Evolutionary conservation across 2,888 invertebrate genomes (phyloP).

Genomic region (Morpho achilles): DNA sequence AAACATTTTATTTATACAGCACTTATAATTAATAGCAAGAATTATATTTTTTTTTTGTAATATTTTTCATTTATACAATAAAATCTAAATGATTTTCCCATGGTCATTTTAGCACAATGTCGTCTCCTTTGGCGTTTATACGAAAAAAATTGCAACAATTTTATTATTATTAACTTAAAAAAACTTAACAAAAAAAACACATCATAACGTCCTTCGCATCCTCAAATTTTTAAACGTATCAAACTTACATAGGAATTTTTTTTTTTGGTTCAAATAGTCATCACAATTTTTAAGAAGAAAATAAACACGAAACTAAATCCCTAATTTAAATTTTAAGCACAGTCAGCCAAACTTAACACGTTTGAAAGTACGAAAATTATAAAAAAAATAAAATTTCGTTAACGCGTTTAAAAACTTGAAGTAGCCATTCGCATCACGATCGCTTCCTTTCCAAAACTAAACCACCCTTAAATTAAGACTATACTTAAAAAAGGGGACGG

Average conservation of each 20-base stretch:
- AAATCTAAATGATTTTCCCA: conserved; percentile 44
- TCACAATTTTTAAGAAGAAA: conserved; percentile 1
- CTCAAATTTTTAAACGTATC: conserved; percentile 35
- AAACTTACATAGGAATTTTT: neutral
- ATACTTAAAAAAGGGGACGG: conserved; percentile 24
- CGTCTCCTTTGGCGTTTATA: conserved; percentile 72
- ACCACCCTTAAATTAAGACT: conserved; percentile 18
- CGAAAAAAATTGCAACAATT: conserved; percentile 69
- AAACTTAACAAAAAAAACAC: conserved; percentile 61
- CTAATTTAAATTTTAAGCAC: conserved; percentile 14
- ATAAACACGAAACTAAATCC: neutral
- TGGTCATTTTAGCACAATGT: conserved; percentile 46
- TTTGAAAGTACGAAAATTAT: neutral
- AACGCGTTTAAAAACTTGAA: conserved; percentile 18
- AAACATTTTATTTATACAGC: conserved; percentile 39
- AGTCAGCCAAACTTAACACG: conserved; percentile 2
- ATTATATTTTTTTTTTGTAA: conserved; percentile 56
- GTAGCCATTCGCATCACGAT: conserved; percentile 17
- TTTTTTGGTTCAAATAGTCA: conserved; percentile 7
- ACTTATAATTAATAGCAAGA: conserved; percentile 50
- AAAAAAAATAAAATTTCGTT: neutral
- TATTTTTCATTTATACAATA: conserved; percentile 65
- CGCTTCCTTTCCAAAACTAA: conserved; percentile 22
- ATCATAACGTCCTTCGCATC: conserved; percentile 24
- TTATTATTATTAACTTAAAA: conserved; percentile 47